phyloP scores from a whole-genome alignment of 1,140 invertebrate species.

The Lutraria rhynchaena region DNA sequence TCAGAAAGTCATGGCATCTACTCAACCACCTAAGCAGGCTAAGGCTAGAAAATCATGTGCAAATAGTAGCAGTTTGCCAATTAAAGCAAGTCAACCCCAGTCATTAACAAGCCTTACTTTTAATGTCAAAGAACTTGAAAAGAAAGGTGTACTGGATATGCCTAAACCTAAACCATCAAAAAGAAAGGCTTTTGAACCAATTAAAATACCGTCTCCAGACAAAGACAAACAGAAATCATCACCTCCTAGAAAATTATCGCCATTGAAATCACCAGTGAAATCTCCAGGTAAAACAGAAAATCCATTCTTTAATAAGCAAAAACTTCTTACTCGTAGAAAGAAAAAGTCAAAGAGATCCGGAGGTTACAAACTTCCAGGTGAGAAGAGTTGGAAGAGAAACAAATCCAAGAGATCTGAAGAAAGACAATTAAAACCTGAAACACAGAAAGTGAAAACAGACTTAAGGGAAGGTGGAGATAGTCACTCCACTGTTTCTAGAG shows the following conservation, averaged over 20 bases:
- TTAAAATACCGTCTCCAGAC: constrained; percentile 43
- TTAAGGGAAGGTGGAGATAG: background rate
- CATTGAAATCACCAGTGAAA: constrained; percentile 20
- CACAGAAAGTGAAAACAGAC: constrained; percentile 4
- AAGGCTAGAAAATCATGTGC: constrained; percentile 52
- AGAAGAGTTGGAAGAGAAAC: constrained; percentile 28
- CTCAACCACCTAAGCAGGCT: constrained; percentile 24
- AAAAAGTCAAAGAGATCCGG: constrained; percentile 26
- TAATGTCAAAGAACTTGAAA: constrained; percentile 58
- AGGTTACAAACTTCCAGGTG: constrained; percentile 42
- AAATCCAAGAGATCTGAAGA: constrained; percentile 50
- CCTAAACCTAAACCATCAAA: constrained; percentile 53
- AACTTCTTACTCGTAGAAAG: constrained; percentile 2
- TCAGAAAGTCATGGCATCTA: constrained; percentile 10
- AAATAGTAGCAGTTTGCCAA: background rate
- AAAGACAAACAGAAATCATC: background rate
- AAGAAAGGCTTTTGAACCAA: constrained; percentile 55
- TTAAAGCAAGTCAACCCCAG: constrained; percentile 4
- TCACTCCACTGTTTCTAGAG: background rate
- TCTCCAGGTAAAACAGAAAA: constrained; percentile 46
- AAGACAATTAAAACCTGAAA: constrained; percentile 9
- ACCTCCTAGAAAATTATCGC: constrained; percentile 18
- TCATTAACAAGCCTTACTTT: constrained; percentile 45
- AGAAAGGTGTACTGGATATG: constrained; percentile 52
- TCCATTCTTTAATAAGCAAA: constrained; percentile 42